Conservation (phyloP, 2,113 vertebrate species). For the Hirundichthys speculiger region DNA sequence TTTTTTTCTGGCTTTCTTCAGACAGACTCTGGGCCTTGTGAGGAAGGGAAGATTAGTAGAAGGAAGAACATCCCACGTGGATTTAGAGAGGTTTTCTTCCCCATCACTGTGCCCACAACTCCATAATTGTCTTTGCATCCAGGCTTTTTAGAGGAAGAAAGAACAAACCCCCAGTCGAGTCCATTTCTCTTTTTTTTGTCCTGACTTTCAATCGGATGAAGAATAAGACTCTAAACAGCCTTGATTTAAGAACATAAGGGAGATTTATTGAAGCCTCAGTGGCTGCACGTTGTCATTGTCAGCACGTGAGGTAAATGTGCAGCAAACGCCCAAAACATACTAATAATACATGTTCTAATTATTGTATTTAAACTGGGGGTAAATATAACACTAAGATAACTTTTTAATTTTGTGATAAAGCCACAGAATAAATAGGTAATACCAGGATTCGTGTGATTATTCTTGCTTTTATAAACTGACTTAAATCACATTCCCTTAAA, state of each 20-base stretch:
- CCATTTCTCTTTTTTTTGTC: slow-evolving; percentile 48
- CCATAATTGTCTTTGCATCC: slow-evolving; percentile 70
- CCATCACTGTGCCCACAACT: slow-evolving; percentile 56
- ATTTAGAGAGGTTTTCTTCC: slow-evolving; percentile 64
- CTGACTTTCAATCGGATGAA: slow-evolving; percentile 61
- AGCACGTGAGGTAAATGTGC: slow-evolving; percentile 9
- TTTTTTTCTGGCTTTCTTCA: slow-evolving; percentile 35
- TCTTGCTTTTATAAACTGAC: too few relatives aligned
- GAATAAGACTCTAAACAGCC: slow-evolving; percentile 60
- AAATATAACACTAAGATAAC: too few relatives aligned
- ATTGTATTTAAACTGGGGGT: background rate
- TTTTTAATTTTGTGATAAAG: too few relatives aligned
- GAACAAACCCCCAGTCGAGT: slow-evolving; percentile 46
- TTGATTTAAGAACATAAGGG: slow-evolving; percentile 51
- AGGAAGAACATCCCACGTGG: slow-evolving; percentile 66
- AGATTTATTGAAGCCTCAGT: slow-evolving; percentile 48
- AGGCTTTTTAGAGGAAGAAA: slow-evolving; percentile 47
- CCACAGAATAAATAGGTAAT: too few relatives aligned
- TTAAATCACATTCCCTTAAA: too few relatives aligned
- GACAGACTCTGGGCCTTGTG: slow-evolving; percentile 47
- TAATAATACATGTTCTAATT: background rate
- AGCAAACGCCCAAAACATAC: background rate
- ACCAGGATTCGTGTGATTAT: too few relatives aligned
- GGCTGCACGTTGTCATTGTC: slow-evolving; percentile 21
- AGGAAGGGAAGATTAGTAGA: slow-evolving; percentile 61